Evolutionary conservation across 2,888 invertebrate species (phyloP).

Genomic region (Athalia circularis): DNA sequence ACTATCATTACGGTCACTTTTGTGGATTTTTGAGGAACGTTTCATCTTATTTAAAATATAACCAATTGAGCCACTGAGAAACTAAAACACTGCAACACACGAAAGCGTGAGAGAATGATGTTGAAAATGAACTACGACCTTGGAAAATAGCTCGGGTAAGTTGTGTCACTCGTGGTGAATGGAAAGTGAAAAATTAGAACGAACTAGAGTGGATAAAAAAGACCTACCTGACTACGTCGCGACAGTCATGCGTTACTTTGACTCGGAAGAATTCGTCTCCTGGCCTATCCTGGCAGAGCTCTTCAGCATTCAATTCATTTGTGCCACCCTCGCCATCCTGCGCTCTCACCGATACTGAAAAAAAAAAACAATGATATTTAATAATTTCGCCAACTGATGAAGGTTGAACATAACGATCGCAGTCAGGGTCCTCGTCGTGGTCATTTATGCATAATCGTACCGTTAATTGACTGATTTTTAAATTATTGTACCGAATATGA

Average conservation of each 20-base stretch:
- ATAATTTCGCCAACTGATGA: no score
- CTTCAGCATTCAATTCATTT: conserved; percentile 83
- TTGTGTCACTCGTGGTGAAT: not conserved
- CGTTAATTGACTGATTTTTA: no score
- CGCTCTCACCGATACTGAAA: conserved; percentile 74
- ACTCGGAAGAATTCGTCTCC: conserved; percentile 95
- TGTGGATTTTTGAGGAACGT: no score
- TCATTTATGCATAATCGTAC: no score
- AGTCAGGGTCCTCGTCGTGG: no score
- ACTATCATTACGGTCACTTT: no score
- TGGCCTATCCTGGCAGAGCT: conserved; percentile 90
- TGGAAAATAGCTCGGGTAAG: not conserved
- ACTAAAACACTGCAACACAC: not conserved
- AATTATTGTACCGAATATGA: no score
- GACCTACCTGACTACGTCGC: conserved; percentile 92
- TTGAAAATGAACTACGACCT: not conserved
- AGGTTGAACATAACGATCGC: not conserved
- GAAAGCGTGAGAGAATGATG: not conserved
- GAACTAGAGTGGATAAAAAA: not conserved
- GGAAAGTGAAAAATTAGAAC: not conserved
- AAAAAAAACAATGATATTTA: conserved; percentile 21
- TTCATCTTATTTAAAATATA: no score
- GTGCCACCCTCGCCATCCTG: conserved; percentile 82
- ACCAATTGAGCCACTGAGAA: no score
- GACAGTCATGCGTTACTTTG: conserved; percentile 89